Conservation (phyloP, 1,140 invertebrate species). For the Aphidius gifuensis region DNA sequence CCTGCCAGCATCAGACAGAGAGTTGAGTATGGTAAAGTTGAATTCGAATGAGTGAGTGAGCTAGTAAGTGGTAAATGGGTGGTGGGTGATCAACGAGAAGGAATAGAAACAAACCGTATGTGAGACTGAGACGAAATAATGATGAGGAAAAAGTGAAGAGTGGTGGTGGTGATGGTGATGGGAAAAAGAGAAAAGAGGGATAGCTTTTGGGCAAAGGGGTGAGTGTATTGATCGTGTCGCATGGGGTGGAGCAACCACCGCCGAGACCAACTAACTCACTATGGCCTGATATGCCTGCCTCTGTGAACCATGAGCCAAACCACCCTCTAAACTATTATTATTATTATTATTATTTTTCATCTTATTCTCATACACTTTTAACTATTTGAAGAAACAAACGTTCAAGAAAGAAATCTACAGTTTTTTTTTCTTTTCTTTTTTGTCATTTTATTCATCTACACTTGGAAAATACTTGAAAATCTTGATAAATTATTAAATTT, state of each 20-base stretch:
- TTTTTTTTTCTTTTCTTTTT: no score
- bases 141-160: conserved; percentile 22
- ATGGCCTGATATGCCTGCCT: conserved; percentile 26
- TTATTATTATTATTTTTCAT: background rate
- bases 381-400: no score
- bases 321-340: conserved; percentile 22
- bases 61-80: no score
- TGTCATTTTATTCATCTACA: no score
- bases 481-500: no score
- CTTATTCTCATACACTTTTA: background rate
- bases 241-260: conserved; percentile 49
- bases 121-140: conserved; percentile 4
- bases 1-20: conserved; percentile 3
- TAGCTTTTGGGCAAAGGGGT: conserved; percentile 31
- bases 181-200: conserved; percentile 21
- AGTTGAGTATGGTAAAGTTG: conserved; percentile 9
- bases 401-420: no score
- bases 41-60: no score
- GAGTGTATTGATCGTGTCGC: conserved; percentile 53
- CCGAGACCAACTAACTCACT: conserved; percentile 44
- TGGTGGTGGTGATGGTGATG: conserved; percentile 1
- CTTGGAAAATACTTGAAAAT: no score
- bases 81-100: conserved; percentile 16
- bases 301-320: conserved; percentile 34
- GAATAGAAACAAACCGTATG: conserved; percentile 25